Percentiles rank a stretch among this genome's conserved stretches.
Conservation (phyloP, 2,888 invertebrate genomes). For the Nephrocerus scutellatus region DNA sequence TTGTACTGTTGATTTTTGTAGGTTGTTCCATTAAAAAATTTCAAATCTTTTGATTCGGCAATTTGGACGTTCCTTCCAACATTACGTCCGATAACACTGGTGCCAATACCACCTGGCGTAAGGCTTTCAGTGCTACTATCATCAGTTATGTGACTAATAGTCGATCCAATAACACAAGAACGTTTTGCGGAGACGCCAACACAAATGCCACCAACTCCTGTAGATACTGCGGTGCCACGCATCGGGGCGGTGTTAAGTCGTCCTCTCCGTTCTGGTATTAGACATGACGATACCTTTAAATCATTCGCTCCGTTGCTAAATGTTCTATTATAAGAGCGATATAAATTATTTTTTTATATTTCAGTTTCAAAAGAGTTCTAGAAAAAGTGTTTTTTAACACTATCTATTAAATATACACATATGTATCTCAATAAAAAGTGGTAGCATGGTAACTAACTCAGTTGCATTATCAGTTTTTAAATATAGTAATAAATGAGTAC, state of each 20-base stretch:
- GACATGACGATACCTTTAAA: too few species aligned
- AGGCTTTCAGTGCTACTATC: constrained; percentile 76
- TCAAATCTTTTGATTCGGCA: constrained; percentile 54
- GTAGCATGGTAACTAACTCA: too few species aligned
- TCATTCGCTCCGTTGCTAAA: constrained; percentile 46
- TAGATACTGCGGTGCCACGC: constrained; percentile 32
- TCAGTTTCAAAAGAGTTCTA: too few species aligned
- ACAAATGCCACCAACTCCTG: constrained; percentile 9
- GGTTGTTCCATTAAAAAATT: constrained; percentile 51
- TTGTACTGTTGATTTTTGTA: constrained; percentile 62
- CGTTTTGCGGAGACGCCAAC: constrained; percentile 32
- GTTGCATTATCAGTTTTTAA: too few species aligned
- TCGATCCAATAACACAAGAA: constrained; percentile 38
- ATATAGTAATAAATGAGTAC: too few species aligned
- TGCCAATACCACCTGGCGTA: constrained; percentile 50
- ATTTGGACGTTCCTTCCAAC: constrained; percentile 40
- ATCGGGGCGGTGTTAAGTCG: constrained; percentile 45
- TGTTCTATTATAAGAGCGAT: constrained; percentile 45
- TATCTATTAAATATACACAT: too few species aligned
- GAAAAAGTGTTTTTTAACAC: too few species aligned
- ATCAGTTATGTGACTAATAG: constrained; percentile 41
- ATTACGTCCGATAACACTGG: constrained; percentile 33
- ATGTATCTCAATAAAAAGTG: too few species aligned
- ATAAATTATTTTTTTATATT: not conserved
- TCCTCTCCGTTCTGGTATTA: constrained; percentile 38